phyloP scores from a whole-genome alignment of 2,113 vertebrate species.

The Notarius lentiginosus region DNA sequence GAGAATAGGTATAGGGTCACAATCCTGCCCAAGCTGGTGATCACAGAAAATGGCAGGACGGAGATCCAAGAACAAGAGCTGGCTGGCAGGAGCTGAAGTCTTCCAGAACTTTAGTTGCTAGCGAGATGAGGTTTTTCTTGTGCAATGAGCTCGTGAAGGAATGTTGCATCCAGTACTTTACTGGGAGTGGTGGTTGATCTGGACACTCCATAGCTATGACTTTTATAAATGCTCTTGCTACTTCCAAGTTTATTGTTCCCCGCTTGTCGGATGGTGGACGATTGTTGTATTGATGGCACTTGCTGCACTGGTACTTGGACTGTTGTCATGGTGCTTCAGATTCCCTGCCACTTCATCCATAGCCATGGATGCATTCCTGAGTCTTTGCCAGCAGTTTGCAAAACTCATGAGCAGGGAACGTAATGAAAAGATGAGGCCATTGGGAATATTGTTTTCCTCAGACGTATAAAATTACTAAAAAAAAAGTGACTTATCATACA shows the following conservation, averaged over 20 bases:
- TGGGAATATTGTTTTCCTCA: no score
- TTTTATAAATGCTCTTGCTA: background rate
- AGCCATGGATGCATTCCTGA: conserved; percentile 11
- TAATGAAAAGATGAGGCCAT: no score
- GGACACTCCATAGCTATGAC: conserved; percentile 12
- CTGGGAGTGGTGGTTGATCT: background rate
- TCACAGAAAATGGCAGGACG: conserved; percentile 92
- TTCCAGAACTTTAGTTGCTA: conserved; percentile 91
- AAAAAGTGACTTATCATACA: no score
- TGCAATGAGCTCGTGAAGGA: background rate
- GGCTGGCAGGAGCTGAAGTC: conserved; percentile 85
- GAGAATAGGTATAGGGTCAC: conserved; percentile 89
- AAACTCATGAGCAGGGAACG: no score
- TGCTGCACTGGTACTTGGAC: conserved; percentile 25
- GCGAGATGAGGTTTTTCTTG: background rate
- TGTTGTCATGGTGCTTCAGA: conserved; percentile 31
- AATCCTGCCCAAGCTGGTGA: conserved; percentile 89
- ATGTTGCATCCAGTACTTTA: conserved; percentile 20
- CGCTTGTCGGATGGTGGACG: background rate
- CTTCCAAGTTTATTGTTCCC: background rate
- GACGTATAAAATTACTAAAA: no score
- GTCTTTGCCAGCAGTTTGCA: background rate
- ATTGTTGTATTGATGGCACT: background rate
- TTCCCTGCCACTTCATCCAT: conserved; percentile 41
- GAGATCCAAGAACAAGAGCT: conserved; percentile 86